phyloP scores from a whole-genome alignment of 1,140 invertebrate species.

The Drosophila tropicalis region DNA sequence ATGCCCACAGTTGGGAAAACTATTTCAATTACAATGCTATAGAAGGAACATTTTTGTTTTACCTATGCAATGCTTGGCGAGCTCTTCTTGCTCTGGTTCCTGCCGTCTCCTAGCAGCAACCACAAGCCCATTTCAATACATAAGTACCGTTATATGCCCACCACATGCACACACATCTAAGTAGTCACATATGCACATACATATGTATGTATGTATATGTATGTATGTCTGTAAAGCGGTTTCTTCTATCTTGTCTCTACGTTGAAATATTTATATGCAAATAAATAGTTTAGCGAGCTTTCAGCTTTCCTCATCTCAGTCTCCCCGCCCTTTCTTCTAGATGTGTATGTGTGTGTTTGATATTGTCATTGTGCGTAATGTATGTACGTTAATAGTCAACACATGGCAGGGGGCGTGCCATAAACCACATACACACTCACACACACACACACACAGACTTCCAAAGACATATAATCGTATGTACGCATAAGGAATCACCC shows the following conservation, averaged over 20 bases:
- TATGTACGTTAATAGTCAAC: conserved; percentile 21
- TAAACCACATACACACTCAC: conserved; percentile 47
- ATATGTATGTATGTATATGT: neutral
- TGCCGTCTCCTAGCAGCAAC: neutral
- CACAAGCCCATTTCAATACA: conserved; percentile 19
- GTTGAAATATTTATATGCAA: conserved; percentile 79
- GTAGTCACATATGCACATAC: neutral
- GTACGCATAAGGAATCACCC: conserved; percentile 13
- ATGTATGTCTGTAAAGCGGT: conserved; percentile 24
- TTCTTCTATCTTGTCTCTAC: conserved; percentile 27
- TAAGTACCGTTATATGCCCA: conserved; percentile 32
- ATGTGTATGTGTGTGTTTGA: conserved; percentile 6
- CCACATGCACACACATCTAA: conserved; percentile 20
- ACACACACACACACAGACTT: conserved; percentile 10
- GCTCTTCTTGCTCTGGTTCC: neutral
- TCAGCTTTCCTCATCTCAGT: conserved; percentile 46
- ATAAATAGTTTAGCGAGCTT: conserved; percentile 76
- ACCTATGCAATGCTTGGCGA: conserved; percentile 37
- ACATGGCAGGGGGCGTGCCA: conserved; percentile 40
- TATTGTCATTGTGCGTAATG: conserved; percentile 59
- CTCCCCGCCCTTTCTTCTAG: conserved; percentile 11
- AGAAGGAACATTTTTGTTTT: conserved; percentile 31
- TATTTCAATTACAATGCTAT: conserved; percentile 73
- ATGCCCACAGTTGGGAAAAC: conserved; percentile 62
- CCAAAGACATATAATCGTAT: neutral